A percentile compares a stretch with the other conserved stretches of the same genome.
Evolutionary conservation across 2,113 vertebrate genomes (phyloP).

Genomic region (human (Homo sapiens)): DNA sequence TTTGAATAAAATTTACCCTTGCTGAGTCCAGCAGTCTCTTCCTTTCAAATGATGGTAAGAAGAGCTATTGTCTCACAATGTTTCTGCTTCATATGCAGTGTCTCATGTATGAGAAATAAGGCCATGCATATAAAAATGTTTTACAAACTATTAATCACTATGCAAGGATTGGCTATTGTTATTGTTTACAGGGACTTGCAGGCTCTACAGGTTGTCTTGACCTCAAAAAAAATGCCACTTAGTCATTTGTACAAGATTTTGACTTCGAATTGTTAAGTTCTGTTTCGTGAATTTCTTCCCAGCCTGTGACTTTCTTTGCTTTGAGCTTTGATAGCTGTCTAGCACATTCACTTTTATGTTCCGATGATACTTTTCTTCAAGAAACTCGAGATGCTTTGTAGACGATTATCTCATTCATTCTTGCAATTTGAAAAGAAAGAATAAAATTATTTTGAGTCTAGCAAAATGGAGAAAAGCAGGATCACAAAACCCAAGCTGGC

Average conservation of each 20-base stretch:
- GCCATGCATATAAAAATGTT: neutral
- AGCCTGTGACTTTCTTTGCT: slow-evolving; percentile 18
- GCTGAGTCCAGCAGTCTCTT: neutral
- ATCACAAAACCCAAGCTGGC: too few species aligned
- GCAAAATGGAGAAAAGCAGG: neutral
- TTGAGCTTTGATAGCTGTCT: neutral
- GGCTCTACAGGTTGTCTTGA: neutral
- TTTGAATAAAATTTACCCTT: neutral
- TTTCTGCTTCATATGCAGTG: neutral
- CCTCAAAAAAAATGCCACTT: neutral
- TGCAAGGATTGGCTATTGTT: neutral
- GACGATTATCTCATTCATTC: neutral
- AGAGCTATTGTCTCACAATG: neutral
- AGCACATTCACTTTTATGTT: neutral
- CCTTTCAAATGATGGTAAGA: neutral
- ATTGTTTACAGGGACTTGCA: neutral
- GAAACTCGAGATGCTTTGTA: neutral
- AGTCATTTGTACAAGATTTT: slow-evolving; percentile 5
- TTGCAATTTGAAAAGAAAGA: neutral
- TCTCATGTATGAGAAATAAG: neutral
- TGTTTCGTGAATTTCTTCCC: slow-evolving; percentile 24
- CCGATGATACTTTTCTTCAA: neutral
- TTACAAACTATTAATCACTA: neutral
- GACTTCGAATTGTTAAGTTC: neutral
- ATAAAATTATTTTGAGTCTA: neutral